Conservation (phyloP, 2,888 invertebrate species). For the Brachypterus glaber region DNA sequence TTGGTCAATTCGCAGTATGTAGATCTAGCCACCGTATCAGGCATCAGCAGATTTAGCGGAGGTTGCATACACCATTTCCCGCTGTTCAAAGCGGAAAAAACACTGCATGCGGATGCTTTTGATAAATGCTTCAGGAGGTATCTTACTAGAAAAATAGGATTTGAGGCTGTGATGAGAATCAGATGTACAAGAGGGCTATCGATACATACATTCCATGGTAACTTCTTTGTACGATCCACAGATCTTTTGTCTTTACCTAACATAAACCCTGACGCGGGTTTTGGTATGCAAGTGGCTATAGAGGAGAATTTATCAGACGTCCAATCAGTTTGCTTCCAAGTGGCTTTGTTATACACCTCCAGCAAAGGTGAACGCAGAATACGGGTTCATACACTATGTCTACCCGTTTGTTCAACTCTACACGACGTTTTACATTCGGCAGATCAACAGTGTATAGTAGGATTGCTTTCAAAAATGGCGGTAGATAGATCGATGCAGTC, state of each 20-base stretch:
- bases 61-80: conserved; percentile 91
- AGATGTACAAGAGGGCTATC: conserved; percentile 88
- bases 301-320: conserved; percentile 83
- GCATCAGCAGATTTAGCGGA: conserved; percentile 90
- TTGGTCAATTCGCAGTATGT: conserved; percentile 86
- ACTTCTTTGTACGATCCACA: conserved; percentile 97
- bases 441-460: conserved; percentile 88
- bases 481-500: conserved; percentile 84
- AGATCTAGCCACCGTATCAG: conserved; percentile 88
- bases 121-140: conserved; percentile 75
- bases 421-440: conserved; percentile 81
- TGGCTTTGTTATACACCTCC: conserved; percentile 92
- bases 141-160: conserved; percentile 92
- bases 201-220: conserved; percentile 98
- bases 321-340: conserved; percentile 92
- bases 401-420: conserved; percentile 79
- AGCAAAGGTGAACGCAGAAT: conserved; percentile 93
- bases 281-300: conserved; percentile 94
- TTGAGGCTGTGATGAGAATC: conserved; percentile 97
- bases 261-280: conserved; percentile 95
- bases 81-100: conserved; percentile 64
- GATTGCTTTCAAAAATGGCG: conserved; percentile 93
- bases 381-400: conserved; percentile 91
- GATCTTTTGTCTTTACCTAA: conserved; percentile 93
- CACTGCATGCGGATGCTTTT: conserved; percentile 63